Percentiles rank a stretch among this genome's conserved stretches.
phyloP scores from a whole-genome alignment of 2,797 vertebrate species.

The Typhlichthys subterraneus region DNA sequence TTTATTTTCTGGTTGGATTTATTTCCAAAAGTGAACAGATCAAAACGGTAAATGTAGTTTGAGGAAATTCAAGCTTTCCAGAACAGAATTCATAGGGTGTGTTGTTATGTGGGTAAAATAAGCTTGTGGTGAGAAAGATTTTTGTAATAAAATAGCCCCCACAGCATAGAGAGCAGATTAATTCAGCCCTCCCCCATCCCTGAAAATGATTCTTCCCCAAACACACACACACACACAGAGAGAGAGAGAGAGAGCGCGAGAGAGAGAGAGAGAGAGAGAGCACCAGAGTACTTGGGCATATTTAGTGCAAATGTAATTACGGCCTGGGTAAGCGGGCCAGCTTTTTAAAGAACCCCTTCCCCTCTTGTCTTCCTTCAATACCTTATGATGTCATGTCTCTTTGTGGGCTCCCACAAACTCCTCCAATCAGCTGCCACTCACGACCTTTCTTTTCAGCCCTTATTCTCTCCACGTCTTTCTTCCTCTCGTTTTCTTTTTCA shows the following conservation, averaged over 20 bases:
- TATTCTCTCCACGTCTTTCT: slow-evolving; percentile 68
- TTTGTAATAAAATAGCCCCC: slow-evolving; percentile 79
- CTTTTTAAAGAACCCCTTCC: slow-evolving; percentile 86
- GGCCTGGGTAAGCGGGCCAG: slow-evolving; percentile 86
- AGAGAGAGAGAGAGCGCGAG: too few relatives aligned
- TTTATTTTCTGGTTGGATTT: slow-evolving; percentile 46
- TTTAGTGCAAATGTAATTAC: slow-evolving; percentile 95
- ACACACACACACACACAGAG: slow-evolving; percentile 57
- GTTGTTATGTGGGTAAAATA: slow-evolving; percentile 52
- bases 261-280: too few relatives aligned
- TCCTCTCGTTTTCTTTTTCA: slow-evolving; percentile 66
- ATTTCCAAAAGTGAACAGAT: slow-evolving; percentile 37
- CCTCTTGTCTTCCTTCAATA: slow-evolving; percentile 84
- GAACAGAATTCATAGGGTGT: slow-evolving; percentile 30
- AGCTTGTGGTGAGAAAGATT: slow-evolving; percentile 65
- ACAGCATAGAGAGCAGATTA: slow-evolving; percentile 85
- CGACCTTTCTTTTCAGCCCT: slow-evolving; percentile 76
- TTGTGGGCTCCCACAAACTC: slow-evolving; percentile 85
- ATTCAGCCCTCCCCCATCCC: slow-evolving; percentile 76
- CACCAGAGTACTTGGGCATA: slow-evolving; percentile 83
- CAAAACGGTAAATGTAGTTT: slow-evolving; percentile 34
- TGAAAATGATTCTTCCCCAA: slow-evolving; percentile 80
- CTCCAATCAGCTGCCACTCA: slow-evolving; percentile 83
- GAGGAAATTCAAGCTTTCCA: slow-evolving; percentile 28
- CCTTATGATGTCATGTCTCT: slow-evolving; percentile 89